These are phyloP conservation scores for Tetranychus piercei DNA, from an alignment of 2,888 invertebrate species.

Conservation along the genomic window DNA sequence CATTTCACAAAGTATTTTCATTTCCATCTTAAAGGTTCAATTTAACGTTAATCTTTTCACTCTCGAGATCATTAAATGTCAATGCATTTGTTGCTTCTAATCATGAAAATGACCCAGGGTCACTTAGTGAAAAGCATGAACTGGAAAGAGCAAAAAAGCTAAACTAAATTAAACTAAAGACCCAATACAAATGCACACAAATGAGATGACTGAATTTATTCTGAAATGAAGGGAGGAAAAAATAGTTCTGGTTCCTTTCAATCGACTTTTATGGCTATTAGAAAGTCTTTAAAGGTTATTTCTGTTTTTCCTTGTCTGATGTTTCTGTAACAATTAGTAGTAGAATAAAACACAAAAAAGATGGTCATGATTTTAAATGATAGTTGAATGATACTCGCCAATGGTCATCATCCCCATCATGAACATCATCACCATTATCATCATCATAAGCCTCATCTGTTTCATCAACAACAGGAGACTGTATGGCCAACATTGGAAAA, in stretches of 20 bases:
- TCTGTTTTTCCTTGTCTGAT: background rate
- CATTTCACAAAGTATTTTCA: background rate
- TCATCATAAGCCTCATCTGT: background rate
- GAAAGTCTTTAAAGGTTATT: background rate
- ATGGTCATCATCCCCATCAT: background rate
- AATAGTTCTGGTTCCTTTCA: background rate
- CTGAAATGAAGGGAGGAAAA: background rate
- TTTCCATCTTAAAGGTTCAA: too few relatives aligned
- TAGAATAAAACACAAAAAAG: background rate
- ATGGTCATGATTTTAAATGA: background rate
- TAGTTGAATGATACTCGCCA: background rate
- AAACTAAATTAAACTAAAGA: too few relatives aligned
- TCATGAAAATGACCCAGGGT: background rate
- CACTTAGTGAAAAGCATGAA: background rate
- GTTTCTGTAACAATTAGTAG: background rate
- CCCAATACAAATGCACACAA: too few relatives aligned
- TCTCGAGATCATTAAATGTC: too few relatives aligned
- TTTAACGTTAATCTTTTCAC: too few relatives aligned
- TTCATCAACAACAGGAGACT: background rate
- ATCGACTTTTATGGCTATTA: background rate
- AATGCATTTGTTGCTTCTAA: background rate
- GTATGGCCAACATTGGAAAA: too few relatives aligned
- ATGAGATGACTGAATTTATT: too few relatives aligned
- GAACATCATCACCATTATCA: background rate
- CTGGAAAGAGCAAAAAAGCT: too few relatives aligned